Evolutionary conservation across 2,888 invertebrate genomes (phyloP), one percentile per base, ranked within the genome.

Genomic region (Poecilobothrus nobilitatus): DNA sequence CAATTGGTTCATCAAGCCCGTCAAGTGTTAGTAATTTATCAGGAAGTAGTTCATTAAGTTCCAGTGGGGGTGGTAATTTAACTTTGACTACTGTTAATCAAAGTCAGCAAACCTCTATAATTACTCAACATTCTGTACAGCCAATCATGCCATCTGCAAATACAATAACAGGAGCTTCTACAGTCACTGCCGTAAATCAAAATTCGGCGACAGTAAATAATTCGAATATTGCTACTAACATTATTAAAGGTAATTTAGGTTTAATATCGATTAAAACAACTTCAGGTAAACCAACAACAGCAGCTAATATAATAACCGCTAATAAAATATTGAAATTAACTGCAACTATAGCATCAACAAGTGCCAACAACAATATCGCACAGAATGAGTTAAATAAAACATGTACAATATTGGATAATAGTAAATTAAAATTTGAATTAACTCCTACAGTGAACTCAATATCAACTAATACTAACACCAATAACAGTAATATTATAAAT

Each of bases 11-110:
- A 37, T 74, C 81, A 21, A 82, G 81, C 71, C 81, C 82, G 33
- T 81, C 81, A 70, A 82, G 82, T 76, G 79, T 79, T 71, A 82
- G 82, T 75, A 81, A 81, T 72, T 78, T 81, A 78, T 81, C 81
- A 69, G 81, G 81, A 73, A 79, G 81, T 68, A 80, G 53, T 53
- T 53, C 53, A 3, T 53, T 53, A 53, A 53, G 53, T 53, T 53
- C 53, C 18, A 53, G 79, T 70, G 78, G 80, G 72, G 79, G 80
- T 73, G 79, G 78, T 63, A 70, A 67, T 68, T 69, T 65, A 68
- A 65, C 67, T 70, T 77, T 75, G 66, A 72, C 73, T 65, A 73
- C 71, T 66, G 22, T 68, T 73, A 68, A 34, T 64, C 71, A 71
- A 66, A 37, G 22, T 44, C 67, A 70, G 44, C 71, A 68, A 62